Conservation (phyloP, 2,888 invertebrate species). For the Eristalis tenax region DNA sequence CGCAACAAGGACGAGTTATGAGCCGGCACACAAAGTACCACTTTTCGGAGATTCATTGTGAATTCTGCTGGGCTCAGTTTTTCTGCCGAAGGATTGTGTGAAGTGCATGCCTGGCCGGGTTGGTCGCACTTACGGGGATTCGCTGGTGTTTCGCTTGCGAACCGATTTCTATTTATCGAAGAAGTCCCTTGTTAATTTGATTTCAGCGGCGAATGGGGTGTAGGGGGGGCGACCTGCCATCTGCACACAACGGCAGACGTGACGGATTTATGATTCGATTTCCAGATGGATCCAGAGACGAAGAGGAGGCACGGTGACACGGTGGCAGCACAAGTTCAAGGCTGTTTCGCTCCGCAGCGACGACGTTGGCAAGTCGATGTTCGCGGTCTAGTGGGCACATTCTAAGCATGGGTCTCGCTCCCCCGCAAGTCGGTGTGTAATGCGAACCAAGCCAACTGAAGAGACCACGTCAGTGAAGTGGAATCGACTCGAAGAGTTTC, state of each 20-base stretch:
- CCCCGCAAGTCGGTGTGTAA: background rate
- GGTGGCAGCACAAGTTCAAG: background rate
- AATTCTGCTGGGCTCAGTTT: background rate
- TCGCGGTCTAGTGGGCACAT: conserved; percentile 1
- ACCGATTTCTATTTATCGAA: background rate
- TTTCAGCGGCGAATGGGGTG: background rate
- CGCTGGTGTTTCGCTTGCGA: background rate
- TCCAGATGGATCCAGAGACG: background rate
- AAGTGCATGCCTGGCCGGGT: too few relatives aligned
- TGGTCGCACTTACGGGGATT: background rate
- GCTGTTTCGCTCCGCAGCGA: background rate
- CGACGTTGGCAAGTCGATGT: background rate
- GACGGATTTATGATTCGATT: background rate
- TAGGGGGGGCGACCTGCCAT: background rate
- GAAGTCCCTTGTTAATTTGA: background rate
- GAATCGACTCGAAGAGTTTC: background rate
- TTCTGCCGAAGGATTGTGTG: background rate
- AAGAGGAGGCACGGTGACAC: background rate
- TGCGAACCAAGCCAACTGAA: background rate
- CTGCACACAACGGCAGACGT: background rate
- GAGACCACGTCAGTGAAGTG: background rate
- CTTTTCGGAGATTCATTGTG: background rate
- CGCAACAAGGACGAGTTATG: background rate
- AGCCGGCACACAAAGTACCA: background rate
- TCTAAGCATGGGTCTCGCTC: background rate